A percentile compares a stretch with the other conserved stretches of the same genome.
These are phyloP conservation scores for Cylas formicarius DNA, from an alignment of 1,140 invertebrate genomes.

Conservation along the genomic window DNA sequence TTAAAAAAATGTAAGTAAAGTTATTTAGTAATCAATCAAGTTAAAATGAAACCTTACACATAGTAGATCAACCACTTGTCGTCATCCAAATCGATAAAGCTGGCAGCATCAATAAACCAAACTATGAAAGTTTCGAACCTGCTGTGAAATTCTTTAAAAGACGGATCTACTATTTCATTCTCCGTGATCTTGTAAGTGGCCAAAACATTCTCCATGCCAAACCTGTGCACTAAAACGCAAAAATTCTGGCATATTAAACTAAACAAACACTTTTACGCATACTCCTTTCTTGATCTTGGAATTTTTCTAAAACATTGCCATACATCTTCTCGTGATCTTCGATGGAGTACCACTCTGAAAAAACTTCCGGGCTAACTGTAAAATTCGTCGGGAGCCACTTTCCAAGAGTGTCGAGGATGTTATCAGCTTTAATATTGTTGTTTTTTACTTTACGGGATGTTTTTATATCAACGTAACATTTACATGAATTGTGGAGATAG, in stretches of 20 bases:
- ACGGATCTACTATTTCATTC: conserved; percentile 58
- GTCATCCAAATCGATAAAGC: conserved; percentile 89
- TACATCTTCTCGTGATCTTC: conserved; percentile 47
- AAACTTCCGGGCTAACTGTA: conserved; percentile 61
- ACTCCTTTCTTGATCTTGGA: conserved; percentile 11
- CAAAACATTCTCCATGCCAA: conserved; percentile 44
- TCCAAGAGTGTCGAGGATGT: conserved; percentile 63
- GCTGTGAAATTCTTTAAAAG: conserved; percentile 74
- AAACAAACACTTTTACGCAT: neutral
- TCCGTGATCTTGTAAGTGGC: conserved; percentile 75
- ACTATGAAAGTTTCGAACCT: conserved; percentile 86
- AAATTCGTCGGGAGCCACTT: conserved; percentile 52
- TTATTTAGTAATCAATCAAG: too few relatives aligned
- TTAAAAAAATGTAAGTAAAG: too few relatives aligned
- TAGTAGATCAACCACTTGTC: conserved; percentile 87
- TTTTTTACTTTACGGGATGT: conserved; percentile 55
- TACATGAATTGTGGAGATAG: conserved; percentile 74
- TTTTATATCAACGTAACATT: conserved; percentile 62
- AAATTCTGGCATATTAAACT: neutral
- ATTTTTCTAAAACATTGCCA: conserved; percentile 24
- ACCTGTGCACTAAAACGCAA: conserved; percentile 13
- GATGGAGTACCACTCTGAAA: conserved; percentile 57
- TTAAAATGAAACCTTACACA: too few relatives aligned
- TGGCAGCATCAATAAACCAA: conserved; percentile 93
- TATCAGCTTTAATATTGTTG: conserved; percentile 66